Conservation (phyloP, 2,797 vertebrate species). For the Champsocephalus esox region DNA sequence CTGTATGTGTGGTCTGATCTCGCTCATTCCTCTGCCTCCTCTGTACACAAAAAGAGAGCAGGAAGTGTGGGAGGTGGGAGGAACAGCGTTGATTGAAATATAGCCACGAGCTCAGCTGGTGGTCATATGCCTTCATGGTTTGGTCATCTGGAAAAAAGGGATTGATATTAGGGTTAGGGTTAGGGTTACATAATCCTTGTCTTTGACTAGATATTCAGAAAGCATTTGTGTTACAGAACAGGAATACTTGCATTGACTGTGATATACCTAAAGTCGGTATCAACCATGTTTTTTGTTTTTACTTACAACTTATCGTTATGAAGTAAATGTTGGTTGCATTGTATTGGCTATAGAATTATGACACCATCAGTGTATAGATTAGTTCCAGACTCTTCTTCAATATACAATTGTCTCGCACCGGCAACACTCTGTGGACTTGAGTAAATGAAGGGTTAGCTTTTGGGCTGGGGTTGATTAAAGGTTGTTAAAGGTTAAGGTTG, state of each 20-base stretch:
- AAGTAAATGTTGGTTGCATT: no score
- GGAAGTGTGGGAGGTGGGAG: conserved; percentile 78
- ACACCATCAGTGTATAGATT: no score
- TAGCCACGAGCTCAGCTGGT: conserved; percentile 62
- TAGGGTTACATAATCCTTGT: conserved; percentile 8
- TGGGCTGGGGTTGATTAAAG: no score
- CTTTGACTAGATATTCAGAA: conserved; percentile 9
- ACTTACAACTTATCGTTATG: no score
- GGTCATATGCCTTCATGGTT: conserved; percentile 60
- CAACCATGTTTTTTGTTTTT: no score
- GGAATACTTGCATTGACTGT: background rate
- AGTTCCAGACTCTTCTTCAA: no score
- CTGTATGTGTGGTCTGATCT: conserved; percentile 78
- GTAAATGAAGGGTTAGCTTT: no score
- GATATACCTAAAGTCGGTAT: background rate
- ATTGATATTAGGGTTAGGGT: conserved; percentile 16
- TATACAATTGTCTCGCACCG: no score
- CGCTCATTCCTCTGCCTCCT: conserved; percentile 58
- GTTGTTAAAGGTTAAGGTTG: no score
- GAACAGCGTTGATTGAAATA: conserved; percentile 79
- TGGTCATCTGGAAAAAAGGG: conserved; percentile 33
- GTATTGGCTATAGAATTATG: no score
- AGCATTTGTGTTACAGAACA: conserved; percentile 1
- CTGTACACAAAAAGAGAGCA: conserved; percentile 64
- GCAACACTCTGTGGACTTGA: no score